Conservation (phyloP, 2,797 vertebrate genomes). For the Enteromius viviparus region DNA sequence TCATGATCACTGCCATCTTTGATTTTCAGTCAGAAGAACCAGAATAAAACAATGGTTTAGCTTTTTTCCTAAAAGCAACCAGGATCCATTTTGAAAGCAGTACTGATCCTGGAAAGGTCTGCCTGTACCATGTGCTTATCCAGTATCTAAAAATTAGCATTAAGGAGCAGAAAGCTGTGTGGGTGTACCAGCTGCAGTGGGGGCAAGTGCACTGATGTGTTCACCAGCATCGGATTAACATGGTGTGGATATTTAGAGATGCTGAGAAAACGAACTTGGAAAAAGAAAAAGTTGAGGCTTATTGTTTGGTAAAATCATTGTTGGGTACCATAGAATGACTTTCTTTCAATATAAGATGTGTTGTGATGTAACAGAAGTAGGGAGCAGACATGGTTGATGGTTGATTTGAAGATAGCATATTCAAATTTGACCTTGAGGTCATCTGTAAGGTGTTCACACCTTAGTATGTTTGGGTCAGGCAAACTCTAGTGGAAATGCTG, state of each 20-base stretch:
- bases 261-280: constrained; percentile 24
- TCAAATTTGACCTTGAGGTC: background rate
- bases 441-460: background rate
- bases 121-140: constrained; percentile 3
- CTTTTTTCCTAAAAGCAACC: background rate
- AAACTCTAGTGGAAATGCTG: background rate
- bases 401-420: background rate
- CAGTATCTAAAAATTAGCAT: constrained; percentile 46
- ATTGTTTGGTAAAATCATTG: background rate
- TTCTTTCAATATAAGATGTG: background rate
- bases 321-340: background rate
- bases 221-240: constrained; percentile 35
- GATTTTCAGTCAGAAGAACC: background rate
- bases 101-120: constrained; percentile 13
- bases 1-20: background rate
- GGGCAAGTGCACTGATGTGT: constrained; percentile 41
- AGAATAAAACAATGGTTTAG: background rate
- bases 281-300: background rate
- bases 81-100: constrained; percentile 13
- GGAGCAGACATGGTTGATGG: background rate
- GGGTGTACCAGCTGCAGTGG: constrained; percentile 47
- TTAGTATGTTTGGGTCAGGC: background rate
- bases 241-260: constrained; percentile 17
- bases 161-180: constrained; percentile 51
- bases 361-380: background rate